Base-by-base conservation (phyloP, 2,797 vertebrate genomes). In the Sebastes trivittatus region DNA sequence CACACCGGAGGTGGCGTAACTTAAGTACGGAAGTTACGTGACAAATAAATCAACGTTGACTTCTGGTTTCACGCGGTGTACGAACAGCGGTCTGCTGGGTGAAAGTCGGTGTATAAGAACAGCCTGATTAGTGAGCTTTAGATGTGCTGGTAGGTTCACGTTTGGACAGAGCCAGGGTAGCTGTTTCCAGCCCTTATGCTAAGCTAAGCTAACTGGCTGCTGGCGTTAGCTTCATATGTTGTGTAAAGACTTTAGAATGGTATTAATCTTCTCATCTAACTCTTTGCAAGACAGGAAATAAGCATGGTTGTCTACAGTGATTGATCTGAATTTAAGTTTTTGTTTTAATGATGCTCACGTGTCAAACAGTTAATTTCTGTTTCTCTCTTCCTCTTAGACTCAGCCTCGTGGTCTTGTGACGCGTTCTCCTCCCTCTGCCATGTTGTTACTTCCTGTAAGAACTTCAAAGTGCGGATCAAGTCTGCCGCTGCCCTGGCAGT, bases 391-490 rank as follows among this genome's bases (percentile, higher is more conserved):
- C 10, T 16, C 7, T 61, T 63, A 99, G 98, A 97, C 54, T 95
- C 96, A 3, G 96, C 98, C 22, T 64, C 89, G 1, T 99, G 98
- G 98, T 96, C 97, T 3, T 72, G 81, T 0, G 96, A 97, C 1
- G 98, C 97, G 0, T 99, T 97, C 68, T 81, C 91, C 0, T 96
- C 97, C 1, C 96, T 99, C 67, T 98, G 97, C 8, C 92, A 95
- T 0, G 98, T 97, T 1, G 97, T 99, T 60, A 97, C 96, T 2
- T 97, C 97, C 27, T 99, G 98, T 90, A 98, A 97, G 89, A 99
- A 99, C 93, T 99, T 99, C 86, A 99, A 99, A 90, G 98, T 99
- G 25, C 96, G 98, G 18, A 99, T 99, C 93, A 97, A 98, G 77
- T 98, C 98, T 0, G 98, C 98, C 0, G 95, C 97, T 0, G 98